Percentiles rank a stretch among this genome's conserved stretches.
Conservation (phyloP, 1,140 invertebrate genomes). For the Drosophila albomicans region DNA sequence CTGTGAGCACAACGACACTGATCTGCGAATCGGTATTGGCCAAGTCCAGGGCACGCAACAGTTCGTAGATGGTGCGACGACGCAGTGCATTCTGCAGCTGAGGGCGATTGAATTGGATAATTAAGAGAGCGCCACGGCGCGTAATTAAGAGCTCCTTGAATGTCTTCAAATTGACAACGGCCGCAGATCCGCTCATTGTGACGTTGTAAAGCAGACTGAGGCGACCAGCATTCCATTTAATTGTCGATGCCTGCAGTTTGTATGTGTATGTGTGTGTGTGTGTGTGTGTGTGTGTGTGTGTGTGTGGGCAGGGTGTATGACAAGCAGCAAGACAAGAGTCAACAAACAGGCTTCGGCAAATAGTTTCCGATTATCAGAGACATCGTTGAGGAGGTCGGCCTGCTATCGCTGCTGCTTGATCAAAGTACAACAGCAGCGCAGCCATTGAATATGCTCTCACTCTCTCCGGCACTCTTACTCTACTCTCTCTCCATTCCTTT, state of each 20-base stretch:
- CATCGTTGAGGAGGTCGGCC: constrained; percentile 28
- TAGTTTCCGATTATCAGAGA: constrained; percentile 27
- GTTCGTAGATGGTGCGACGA: constrained; percentile 62
- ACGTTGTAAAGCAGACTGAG: constrained; percentile 25
- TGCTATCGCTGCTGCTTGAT: constrained; percentile 32
- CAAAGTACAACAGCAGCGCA: constrained; percentile 21
- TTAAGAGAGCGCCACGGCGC: constrained; percentile 61
- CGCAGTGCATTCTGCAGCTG: constrained; percentile 92
- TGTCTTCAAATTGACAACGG: constrained; percentile 34
- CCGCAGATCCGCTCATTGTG: constrained; percentile 37
- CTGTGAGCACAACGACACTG: constrained; percentile 62
- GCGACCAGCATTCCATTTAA: constrained; percentile 16
- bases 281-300: background rate
- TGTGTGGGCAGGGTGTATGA: background rate
- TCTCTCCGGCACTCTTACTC: background rate
- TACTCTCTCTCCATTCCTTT: background rate
- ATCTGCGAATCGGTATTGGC: constrained; percentile 54
- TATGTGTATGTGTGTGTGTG: background rate
- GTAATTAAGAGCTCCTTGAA: constrained; percentile 61
- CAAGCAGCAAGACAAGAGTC: background rate
- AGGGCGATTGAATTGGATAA: constrained; percentile 91
- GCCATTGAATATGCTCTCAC: background rate
- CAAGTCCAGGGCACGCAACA: constrained; percentile 62
- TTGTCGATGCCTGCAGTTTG: constrained; percentile 2
- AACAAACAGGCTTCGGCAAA: constrained; percentile 29